Evolutionary conservation across 2,113 vertebrate species (phyloP).

Genomic region (Galbula dea): DNA sequence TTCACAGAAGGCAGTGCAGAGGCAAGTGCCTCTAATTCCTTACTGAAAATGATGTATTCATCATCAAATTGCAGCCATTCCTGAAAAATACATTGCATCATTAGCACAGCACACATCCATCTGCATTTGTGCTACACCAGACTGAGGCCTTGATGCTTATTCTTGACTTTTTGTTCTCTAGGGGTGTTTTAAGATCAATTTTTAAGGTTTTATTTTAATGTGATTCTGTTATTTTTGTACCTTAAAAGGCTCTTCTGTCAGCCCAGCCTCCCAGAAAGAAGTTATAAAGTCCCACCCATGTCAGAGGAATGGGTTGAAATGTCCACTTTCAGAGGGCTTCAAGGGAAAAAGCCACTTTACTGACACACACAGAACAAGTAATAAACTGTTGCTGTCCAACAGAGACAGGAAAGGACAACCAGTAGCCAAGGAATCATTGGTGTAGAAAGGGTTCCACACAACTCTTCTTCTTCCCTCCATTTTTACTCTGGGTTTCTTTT

Average conservation of each 20-base stretch:
- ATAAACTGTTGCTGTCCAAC: not conserved
- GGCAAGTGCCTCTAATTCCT: slow-evolving; percentile 74
- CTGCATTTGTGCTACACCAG: not conserved
- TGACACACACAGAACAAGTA: not conserved
- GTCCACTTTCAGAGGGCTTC: not conserved
- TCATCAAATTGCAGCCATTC: slow-evolving; percentile 84
- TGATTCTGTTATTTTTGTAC: not conserved
- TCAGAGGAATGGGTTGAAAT: not conserved
- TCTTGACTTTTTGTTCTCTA: not conserved
- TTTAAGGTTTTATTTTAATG: not conserved
- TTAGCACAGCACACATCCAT: not conserved
- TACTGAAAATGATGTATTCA: slow-evolving; percentile 66
- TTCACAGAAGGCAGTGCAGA: slow-evolving; percentile 73
- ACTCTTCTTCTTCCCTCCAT: not conserved
- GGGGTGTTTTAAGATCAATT: not conserved
- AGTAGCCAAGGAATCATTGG: not conserved
- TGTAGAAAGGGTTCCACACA: not conserved
- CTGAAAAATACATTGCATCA: slow-evolving; percentile 49
- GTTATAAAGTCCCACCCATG: not conserved
- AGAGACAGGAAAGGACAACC: not conserved
- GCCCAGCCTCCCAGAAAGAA: not conserved
- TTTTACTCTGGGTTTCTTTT: not conserved
- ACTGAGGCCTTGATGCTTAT: not conserved
- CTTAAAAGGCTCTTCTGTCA: not conserved
- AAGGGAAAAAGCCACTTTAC: not conserved